Base-by-base conservation (phyloP, 2,113 vertebrate species). In the Epinephelus lanceolatus region DNA sequence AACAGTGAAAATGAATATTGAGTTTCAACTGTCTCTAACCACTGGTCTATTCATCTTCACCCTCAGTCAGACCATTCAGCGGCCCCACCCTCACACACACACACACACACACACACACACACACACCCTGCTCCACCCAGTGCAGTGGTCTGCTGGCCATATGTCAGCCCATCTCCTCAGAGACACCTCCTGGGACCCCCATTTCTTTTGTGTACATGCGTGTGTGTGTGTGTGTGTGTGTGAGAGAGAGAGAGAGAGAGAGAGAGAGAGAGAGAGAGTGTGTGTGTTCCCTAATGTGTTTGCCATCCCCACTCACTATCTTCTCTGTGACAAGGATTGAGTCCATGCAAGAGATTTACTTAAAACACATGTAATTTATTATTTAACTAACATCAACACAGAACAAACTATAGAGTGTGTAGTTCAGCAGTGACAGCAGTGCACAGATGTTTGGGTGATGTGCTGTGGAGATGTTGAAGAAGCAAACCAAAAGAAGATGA, bases 61-160 rank as follows among this genome's bases (percentile, higher is more conserved):
- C 86, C 88, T 83, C 72, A 87, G 52, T 89, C 89, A 87, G 84
- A 90, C 85, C 83, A 87, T 86, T 90, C 83, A 88, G 65, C 87
- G 83, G 69, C 89, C 87, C 83, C 92, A 93, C 93, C 86, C 92
- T 77, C 78, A 71, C 78, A 65, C 81, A 78, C 78, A 78, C 66
- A 63, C 73, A 47, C 86, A 49, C 83, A 59, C 65, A 66, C 57
- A 19, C 81, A 80, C 81, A 27, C 49, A 75, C 77, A 27, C 37
- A 63, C 51, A 57, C 82, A 68, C 88, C 65, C 87, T 84, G 63
- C 83, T 86, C 90, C 90, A 93, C 93, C 88, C 90, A 88, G 81
- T 65, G 86, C 78, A 80, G 87, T 88, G 89, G 90, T 89, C 92
- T 94, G 94, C 91, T 91, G 90, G 91, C 94, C 95, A 95, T 95